phyloP scores from a whole-genome alignment of 2,797 vertebrate species.

The Artibeus jamaicensis region DNA sequence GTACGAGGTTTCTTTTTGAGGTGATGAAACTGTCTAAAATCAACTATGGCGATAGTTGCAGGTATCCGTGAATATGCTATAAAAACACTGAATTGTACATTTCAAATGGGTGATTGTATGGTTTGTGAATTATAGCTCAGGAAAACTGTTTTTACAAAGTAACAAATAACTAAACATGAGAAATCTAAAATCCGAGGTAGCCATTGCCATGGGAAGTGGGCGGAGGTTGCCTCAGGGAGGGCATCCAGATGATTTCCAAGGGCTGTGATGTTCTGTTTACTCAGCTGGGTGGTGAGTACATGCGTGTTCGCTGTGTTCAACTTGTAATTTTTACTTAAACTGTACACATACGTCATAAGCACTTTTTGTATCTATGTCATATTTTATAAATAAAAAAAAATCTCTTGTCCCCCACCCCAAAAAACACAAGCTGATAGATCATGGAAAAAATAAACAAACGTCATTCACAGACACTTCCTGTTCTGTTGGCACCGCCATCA shows the following conservation, averaged over 20 bases:
- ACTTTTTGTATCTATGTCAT: background rate
- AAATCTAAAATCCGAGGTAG: background rate
- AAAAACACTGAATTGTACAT: background rate
- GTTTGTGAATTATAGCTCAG: background rate
- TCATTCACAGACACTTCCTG: background rate
- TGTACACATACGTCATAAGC: background rate
- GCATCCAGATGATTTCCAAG: background rate
- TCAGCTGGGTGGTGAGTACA: background rate
- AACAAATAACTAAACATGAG: background rate
- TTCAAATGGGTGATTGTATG: background rate
- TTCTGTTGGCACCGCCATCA: background rate
- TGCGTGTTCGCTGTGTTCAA: background rate
- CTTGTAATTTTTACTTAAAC: conserved; percentile 4
- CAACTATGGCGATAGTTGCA: background rate
- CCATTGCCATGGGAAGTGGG: background rate
- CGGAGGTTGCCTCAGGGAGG: background rate
- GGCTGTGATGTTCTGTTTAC: background rate
- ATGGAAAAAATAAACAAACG: background rate
- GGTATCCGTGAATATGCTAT: background rate
- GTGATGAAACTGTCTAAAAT: background rate
- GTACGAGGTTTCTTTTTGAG: background rate
- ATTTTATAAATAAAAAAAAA: background rate
- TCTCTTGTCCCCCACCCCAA: background rate
- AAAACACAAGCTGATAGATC: background rate
- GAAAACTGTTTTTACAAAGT: background rate